phyloP scores from a whole-genome alignment of 2,113 vertebrate genomes.

The Felis catus region DNA sequence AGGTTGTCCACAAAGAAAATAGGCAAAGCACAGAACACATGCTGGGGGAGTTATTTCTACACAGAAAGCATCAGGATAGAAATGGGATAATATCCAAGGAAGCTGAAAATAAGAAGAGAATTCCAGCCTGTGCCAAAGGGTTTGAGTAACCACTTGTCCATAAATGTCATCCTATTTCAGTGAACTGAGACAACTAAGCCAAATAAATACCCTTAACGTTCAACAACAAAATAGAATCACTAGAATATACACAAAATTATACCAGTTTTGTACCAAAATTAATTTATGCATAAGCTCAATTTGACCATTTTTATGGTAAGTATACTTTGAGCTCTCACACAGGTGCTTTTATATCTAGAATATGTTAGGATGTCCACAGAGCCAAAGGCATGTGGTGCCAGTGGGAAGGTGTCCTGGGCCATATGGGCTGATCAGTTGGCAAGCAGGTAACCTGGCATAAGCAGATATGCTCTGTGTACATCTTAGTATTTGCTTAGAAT shows the following conservation, averaged over 20 bases:
- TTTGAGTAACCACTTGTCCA: neutral
- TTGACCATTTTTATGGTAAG: neutral
- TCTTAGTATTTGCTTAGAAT: neutral
- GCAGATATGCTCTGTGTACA: neutral
- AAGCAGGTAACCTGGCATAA: slow-evolving; percentile 19
- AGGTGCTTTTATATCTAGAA: neutral
- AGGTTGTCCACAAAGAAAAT: neutral
- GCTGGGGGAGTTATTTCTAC: neutral
- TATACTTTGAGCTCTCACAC: neutral
- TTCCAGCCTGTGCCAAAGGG: slow-evolving; percentile 28
- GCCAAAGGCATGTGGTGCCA: neutral
- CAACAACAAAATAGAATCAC: neutral
- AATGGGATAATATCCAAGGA: neutral
- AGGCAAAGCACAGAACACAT: neutral
- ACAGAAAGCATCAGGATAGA: neutral
- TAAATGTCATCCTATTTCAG: slow-evolving; percentile 20
- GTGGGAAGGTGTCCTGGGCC: neutral
- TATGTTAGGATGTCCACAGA: neutral
- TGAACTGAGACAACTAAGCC: neutral
- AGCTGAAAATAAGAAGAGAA: slow-evolving; percentile 30
- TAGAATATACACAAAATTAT: neutral
- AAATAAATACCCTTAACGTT: neutral
- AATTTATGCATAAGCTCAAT: neutral
- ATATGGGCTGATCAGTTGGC: neutral
- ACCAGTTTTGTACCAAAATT: neutral